Percentiles rank a stretch among this genome's conserved stretches.
phyloP scores from a whole-genome alignment of 2,888 invertebrate genomes.

The Pyrrhosoma nymphula region DNA sequence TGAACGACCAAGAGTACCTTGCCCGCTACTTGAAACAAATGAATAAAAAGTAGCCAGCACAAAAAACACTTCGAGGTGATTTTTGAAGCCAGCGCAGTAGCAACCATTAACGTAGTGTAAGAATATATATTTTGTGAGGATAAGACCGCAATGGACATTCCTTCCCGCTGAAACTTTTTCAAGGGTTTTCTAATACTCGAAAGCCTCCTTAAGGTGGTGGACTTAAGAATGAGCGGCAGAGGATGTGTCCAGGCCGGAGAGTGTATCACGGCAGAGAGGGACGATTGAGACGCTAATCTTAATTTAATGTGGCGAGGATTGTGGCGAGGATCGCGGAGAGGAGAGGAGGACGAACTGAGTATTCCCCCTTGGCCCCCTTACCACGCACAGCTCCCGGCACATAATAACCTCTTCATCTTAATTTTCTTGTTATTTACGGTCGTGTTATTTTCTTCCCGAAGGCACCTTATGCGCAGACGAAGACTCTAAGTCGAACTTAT shows the following conservation, averaged over 20 bases:
- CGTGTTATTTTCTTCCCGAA: constrained; percentile 11
- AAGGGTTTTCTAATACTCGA: background rate
- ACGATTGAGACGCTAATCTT: constrained; percentile 46
- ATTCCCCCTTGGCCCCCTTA: background rate
- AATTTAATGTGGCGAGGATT: constrained; percentile 53
- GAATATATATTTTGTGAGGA: background rate
- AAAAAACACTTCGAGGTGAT: background rate
- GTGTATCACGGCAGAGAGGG: background rate
- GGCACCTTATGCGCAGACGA: constrained; percentile 12
- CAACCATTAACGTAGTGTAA: background rate
- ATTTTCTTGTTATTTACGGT: constrained; percentile 54
- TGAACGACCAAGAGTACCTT: too few species aligned
- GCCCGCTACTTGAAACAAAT: background rate
- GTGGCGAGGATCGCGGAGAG: background rate
- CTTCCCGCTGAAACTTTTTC: background rate
- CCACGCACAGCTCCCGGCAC: background rate
- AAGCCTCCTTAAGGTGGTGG: constrained; percentile 36
- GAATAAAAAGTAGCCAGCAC: background rate
- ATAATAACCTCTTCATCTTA: constrained; percentile 54
- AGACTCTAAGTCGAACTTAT: constrained; percentile 59
- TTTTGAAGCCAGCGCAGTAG: background rate
- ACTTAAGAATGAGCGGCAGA: background rate
- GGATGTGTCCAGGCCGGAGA: background rate
- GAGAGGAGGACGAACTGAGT: background rate
- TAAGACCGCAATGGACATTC: constrained; percentile 37